These are phyloP conservation scores for Rhaphigaster nebulosa DNA, from an alignment of 2,888 invertebrate genomes.

Conservation along the genomic window DNA sequence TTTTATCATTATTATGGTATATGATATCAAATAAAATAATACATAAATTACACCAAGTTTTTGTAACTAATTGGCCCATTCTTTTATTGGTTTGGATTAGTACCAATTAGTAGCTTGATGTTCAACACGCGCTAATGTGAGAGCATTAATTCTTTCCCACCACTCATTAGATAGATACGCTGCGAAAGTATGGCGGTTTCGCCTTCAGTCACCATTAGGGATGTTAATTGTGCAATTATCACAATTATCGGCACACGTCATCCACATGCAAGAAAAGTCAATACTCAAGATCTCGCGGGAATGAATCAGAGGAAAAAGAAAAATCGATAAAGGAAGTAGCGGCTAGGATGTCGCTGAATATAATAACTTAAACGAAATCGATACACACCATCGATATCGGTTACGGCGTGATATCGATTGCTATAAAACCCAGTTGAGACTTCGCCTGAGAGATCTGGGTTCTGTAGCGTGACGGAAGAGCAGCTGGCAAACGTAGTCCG, in stretches of 20 bases:
- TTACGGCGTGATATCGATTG: background rate
- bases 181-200: background rate
- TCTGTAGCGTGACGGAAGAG: background rate
- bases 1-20: too few species aligned
- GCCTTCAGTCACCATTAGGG: background rate
- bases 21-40: too few species aligned
- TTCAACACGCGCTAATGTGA: background rate
- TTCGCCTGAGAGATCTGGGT: background rate
- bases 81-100: background rate
- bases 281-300: background rate
- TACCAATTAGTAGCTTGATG: background rate
- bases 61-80: background rate
- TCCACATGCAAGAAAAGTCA: background rate
- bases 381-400: background rate
- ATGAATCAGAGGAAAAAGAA: background rate
- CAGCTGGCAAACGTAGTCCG: background rate
- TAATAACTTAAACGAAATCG: conserved; percentile 31
- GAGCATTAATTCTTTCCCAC: background rate
- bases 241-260: background rate
- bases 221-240: background rate
- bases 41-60: too few species aligned
- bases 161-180: background rate
- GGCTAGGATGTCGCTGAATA: background rate
- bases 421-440: background rate
- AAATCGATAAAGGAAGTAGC: conserved; percentile 15